Evolutionary conservation across 2,113 vertebrate genomes (phyloP), one percentile per base, ranked within the genome.

Genomic region (Rhinichthys klamathensis): DNA sequence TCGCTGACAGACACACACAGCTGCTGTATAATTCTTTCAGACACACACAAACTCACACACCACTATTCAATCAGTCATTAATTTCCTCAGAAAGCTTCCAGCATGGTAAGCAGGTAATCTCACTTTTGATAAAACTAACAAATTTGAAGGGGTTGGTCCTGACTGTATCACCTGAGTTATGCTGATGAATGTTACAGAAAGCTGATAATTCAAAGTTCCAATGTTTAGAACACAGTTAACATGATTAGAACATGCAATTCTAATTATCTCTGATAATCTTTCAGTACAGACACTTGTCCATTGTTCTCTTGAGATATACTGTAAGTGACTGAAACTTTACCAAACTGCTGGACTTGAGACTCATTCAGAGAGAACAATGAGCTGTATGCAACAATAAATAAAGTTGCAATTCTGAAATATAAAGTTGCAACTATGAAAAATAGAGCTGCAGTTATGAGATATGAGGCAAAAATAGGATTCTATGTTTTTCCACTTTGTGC

Each of bases 1-100:
- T 85, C 86, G n/a, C 79, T 93, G 93, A 94, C 91, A 87, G 90
- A 92, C 86, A 87, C 89, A 88, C 90, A 90, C 93, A 93, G 93
- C 94, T 94, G 93, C 91, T 85, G 87, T 81, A 1, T 49, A 89
- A 77, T 87, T 44, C 35, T 86, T 90, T 87, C 86, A 84, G 90
- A 91, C 90, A 83, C 88, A 92, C 54, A 82, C 85, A 67, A 78
- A 82, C 23, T 44, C 51, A 35, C 27, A 32, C 65, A 25, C 16
- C 0, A 1, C 56, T 46, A 81, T 51, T 23, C 25, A 67, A 80
- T 49, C 60, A 30, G 38, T 65, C 78, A 67, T 49, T 30, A 3
- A 30, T 46, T 65, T 30, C 25, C 8, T 63, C 13, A 49, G 41
- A 81, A 67, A 35, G 32, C 18, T 32, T 81, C 16, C 16, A 23